Evolutionary conservation across 2,888 invertebrate species (phyloP).

Genomic region (Drosophila histrio): DNA sequence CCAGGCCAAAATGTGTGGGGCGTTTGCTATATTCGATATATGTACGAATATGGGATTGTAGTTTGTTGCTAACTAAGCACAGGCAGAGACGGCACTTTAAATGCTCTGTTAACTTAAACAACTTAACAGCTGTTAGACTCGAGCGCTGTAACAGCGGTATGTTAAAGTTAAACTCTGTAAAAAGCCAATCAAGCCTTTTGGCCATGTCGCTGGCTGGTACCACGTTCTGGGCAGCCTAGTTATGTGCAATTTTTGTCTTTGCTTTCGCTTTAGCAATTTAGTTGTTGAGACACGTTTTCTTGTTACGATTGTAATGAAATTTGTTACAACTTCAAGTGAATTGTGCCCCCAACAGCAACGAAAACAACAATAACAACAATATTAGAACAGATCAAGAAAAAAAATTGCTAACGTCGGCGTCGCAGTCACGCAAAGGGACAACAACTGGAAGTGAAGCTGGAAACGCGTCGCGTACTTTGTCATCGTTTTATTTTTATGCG

Average conservation of each 20-base stretch:
- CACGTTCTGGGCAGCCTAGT: constrained; percentile 31
- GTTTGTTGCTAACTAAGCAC: not conserved
- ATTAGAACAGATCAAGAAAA: constrained; percentile 1
- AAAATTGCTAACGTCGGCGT: constrained; percentile 46
- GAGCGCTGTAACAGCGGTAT: constrained; percentile 10
- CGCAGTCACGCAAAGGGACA: constrained; percentile 54
- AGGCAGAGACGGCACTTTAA: constrained; percentile 16
- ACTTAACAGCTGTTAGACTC: constrained; percentile 1
- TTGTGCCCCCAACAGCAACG: constrained; percentile 40
- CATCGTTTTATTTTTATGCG: constrained; percentile 77
- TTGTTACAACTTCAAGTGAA: constrained; percentile 75
- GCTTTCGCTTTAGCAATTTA: constrained; percentile 70
- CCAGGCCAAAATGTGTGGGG: constrained; percentile 9
- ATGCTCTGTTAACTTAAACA: constrained; percentile 24
- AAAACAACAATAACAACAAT: not conserved
- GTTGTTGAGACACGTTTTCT: constrained; percentile 76
- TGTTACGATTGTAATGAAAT: constrained; percentile 80
- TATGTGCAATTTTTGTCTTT: constrained; percentile 55
- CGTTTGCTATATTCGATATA: constrained; percentile 9
- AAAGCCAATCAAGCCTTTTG: constrained; percentile 68
- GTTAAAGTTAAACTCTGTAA: constrained; percentile 38
- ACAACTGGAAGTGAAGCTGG: constrained; percentile 35
- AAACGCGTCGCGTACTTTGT: constrained; percentile 72
- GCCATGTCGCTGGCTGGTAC: constrained; percentile 8
- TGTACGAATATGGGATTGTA: not conserved